A percentile compares a stretch with the other conserved stretches of the same genome.
These are phyloP conservation scores for Tinamus guttatus DNA, from an alignment of 2,113 vertebrate species.

Conservation along the genomic window DNA sequence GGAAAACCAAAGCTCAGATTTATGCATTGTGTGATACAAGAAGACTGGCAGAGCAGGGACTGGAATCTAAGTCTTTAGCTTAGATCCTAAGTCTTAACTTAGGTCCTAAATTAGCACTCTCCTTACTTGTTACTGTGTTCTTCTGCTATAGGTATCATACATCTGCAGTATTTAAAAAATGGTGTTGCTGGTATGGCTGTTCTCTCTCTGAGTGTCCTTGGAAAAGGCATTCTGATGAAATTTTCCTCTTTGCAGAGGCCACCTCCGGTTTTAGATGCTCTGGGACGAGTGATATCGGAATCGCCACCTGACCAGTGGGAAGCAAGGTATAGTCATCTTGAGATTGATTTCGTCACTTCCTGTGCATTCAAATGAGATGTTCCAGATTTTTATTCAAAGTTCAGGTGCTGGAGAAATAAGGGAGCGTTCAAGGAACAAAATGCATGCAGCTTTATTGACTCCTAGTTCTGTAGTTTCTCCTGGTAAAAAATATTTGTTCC, in stretches of 20 bases:
- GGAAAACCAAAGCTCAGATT: background rate
- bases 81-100: background rate
- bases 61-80: background rate
- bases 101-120: background rate
- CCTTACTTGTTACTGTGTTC: background rate
- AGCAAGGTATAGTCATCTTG: conserved; percentile 85
- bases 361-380: background rate
- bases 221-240: background rate
- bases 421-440: background rate
- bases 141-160: background rate
- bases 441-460: background rate
- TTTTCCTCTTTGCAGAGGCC: conserved; percentile 83
- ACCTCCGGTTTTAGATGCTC: conserved; percentile 93
- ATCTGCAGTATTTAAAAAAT: background rate
- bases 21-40: background rate
- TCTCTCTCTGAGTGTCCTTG: accelerated
- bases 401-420: background rate
- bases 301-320: conserved; percentile 97
- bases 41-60: background rate
- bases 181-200: background rate
- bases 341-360: background rate
- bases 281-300: conserved; percentile 96
- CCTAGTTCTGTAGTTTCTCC: background rate
- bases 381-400: background rate
- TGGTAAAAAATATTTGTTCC: background rate